Evolutionary conservation across 2,888 invertebrate species (phyloP).

Genomic region (Cerastis rubricosa): DNA sequence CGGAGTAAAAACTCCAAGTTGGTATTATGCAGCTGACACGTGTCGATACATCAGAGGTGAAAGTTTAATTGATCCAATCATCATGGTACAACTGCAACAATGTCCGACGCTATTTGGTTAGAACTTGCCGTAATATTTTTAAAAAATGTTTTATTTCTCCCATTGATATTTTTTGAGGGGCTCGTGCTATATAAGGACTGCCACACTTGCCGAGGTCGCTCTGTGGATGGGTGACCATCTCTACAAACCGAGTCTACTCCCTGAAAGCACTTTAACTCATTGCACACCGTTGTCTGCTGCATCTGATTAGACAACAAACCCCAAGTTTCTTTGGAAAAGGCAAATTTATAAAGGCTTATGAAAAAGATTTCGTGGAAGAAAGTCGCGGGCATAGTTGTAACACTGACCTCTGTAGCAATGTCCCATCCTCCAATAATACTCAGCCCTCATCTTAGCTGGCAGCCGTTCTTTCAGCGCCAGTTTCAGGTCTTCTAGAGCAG

Average conservation of each 20-base stretch:
- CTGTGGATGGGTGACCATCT: no score
- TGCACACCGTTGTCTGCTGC: not conserved
- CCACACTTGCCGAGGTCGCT: no score
- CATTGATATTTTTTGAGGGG: no score
- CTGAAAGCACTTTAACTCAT: no score
- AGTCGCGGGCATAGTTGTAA: not conserved
- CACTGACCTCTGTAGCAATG: slow-evolving; percentile 91
- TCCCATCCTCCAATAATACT: slow-evolving; percentile 93
- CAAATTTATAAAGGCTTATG: not conserved
- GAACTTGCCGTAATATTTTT: no score
- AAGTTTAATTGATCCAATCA: slow-evolving; percentile 6
- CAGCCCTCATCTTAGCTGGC: slow-evolving; percentile 91
- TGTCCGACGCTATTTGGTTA: no score
- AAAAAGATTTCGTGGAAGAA: not conserved
- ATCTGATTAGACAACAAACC: not conserved
- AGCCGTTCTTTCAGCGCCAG: slow-evolving; percentile 92
- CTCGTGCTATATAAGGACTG: no score
- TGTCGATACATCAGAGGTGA: not conserved
- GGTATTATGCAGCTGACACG: not conserved
- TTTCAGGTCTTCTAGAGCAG: slow-evolving; percentile 93
- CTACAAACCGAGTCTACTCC: no score
- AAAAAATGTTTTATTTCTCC: no score
- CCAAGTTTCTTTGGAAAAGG: not conserved
- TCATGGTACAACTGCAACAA: no score
- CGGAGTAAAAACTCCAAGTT: not conserved